These are phyloP conservation scores for Enteromius unitaeniatus DNA, from an alignment of 2,797 vertebrate genomes.

Conservation along the genomic window DNA sequence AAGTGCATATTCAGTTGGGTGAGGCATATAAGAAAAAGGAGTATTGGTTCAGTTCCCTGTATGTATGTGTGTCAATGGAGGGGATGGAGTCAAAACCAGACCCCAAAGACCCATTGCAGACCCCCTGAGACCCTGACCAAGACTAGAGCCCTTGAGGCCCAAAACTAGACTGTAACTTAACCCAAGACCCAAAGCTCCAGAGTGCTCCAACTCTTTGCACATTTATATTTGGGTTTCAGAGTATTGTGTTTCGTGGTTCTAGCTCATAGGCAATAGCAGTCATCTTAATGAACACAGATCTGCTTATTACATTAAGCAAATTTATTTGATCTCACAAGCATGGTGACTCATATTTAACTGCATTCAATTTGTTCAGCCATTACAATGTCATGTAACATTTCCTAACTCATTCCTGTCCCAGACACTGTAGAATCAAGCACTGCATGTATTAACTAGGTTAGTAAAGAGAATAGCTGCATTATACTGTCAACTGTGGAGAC, in stretches of 20 bases:
- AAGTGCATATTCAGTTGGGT: neutral
- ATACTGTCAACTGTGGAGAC: neutral
- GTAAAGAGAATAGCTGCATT: slow-evolving; percentile 17
- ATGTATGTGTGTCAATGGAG: neutral
- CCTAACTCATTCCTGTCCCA: neutral
- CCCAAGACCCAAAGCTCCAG: neutral
- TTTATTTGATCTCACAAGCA: slow-evolving; percentile 2
- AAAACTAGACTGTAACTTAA: neutral
- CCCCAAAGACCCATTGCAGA: neutral
- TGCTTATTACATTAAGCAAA: slow-evolving; percentile 16
- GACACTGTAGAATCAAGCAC: neutral
- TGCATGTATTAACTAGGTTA: slow-evolving; percentile 17
- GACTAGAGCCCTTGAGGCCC: neutral
- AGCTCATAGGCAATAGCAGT: slow-evolving; percentile 28
- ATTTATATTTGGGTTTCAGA: neutral
- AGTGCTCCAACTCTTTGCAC: neutral
- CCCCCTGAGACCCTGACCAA: neutral
- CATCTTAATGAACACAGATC: slow-evolving; percentile 33
- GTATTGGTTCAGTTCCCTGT: neutral
- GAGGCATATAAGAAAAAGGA: neutral
- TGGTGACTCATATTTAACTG: slow-evolving; percentile 23
- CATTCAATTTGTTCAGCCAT: neutral
- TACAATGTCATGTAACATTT: slow-evolving; percentile 1
- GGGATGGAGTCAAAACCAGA: neutral
- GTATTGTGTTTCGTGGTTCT: neutral